Base-by-base conservation (phyloP, 2,888 invertebrate species). In the Cataglyphis rosenhaueri region DNA sequence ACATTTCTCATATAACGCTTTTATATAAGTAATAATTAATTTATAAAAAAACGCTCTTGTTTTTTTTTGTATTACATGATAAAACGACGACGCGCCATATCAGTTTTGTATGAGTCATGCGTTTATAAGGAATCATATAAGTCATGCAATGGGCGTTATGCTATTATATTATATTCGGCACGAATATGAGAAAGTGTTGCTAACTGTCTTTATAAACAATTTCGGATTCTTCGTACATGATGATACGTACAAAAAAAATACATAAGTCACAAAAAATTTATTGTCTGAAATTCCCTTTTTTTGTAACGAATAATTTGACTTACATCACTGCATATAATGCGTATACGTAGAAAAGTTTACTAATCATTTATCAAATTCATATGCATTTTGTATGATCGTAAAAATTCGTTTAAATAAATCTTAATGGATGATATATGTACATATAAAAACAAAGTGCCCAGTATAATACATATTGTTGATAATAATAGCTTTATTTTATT, bases 81-180 rank as follows among this genome's bases (percentile, higher is more conserved):
- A 29, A 44, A 32, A 59, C 32, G 25, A 25, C 4, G 8, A 70
- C 9, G 1, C 12, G 44, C 25, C 4, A 12, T 68, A 79, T 79
- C 78, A 59, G 41, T 12, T 68, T 32, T 18, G 25, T 18, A 18
- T 70, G 70, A 79, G 78, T 79, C 78, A 79, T 35, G 4, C 59
- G 25, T 79, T 70, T 59, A 57, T 4, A 68, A 78, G 59, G 18
- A 68, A 25, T 68, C 57, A 12, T 64, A 12, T 35, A 65, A 65
- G 70, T 59, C 70, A 79, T 52, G 70, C 59, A 68, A 70, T 59
- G 59, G 59, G 21, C 32, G 44, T 66, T 66, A 57, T n/a, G 44
- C 59, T 68, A 25, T 68, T 44, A 32, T 35, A 61, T 52, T 25
- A 59, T 66, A 29, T 6, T 6, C 35, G 18, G 18, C 44, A 62